These are phyloP conservation scores for Tetragonula carbonaria DNA, from an alignment of 2,888 invertebrate species.

Conservation along the genomic window DNA sequence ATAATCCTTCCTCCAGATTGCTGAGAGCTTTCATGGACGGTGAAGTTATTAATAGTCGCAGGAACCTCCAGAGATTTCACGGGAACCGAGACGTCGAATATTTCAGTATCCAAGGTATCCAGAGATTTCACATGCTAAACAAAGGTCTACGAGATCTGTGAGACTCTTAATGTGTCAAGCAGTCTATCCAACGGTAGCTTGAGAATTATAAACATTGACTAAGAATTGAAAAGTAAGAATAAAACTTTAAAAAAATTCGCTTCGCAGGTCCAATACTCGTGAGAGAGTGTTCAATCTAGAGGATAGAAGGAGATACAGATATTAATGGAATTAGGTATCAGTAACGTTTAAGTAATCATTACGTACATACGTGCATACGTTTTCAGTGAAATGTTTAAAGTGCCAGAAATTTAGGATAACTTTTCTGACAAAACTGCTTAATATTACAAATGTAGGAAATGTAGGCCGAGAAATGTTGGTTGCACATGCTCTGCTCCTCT, in stretches of 20 bases:
- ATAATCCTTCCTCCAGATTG: background rate
- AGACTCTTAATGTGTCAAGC: too few relatives aligned
- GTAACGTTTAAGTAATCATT: too few relatives aligned
- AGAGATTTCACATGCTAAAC: background rate
- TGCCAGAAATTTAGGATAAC: too few relatives aligned
- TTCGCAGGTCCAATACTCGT: background rate
- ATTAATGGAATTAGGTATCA: too few relatives aligned
- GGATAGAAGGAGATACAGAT: too few relatives aligned
- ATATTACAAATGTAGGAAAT: background rate
- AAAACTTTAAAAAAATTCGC: background rate
- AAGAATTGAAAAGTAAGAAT: background rate
- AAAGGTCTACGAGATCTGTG: background rate
- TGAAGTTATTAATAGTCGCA: background rate
- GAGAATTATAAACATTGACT: background rate
- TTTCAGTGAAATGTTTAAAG: too few relatives aligned
- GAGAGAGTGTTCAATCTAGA: background rate
- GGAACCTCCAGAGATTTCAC: background rate
- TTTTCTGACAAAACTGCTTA: background rate
- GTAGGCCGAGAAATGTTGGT: constrained; percentile 18
- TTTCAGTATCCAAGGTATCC: background rate
- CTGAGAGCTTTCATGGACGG: background rate
- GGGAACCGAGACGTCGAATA: background rate
- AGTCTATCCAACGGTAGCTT: background rate
- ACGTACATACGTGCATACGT: too few relatives aligned
- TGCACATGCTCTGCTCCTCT: constrained; percentile 28